Conservation (phyloP, 1,140 invertebrate species). For the Physella acuta region DNA sequence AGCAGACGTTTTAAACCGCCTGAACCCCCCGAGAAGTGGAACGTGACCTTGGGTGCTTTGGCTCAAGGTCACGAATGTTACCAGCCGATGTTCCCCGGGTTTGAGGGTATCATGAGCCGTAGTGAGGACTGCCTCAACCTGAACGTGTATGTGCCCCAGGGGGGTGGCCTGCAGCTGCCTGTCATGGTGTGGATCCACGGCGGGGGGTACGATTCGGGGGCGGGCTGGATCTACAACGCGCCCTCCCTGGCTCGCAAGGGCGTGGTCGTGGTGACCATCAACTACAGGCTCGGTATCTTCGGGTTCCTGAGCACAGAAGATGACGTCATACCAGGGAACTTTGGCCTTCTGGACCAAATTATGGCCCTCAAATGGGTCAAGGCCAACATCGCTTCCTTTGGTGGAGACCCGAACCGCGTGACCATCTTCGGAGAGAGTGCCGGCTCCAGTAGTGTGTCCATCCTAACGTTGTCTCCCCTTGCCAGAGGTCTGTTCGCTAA, state of each 20-base stretch:
- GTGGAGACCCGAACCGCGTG: slow-evolving; percentile 63
- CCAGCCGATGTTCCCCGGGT: not conserved
- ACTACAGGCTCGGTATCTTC: slow-evolving; percentile 53
- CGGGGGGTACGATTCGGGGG: slow-evolving; percentile 14
- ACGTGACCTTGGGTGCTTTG: not conserved
- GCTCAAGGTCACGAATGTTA: not conserved
- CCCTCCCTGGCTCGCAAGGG: slow-evolving; percentile 53
- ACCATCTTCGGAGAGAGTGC: slow-evolving; percentile 33
- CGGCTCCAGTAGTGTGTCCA: slow-evolving; percentile 29
- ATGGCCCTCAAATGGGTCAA: slow-evolving; percentile 52
- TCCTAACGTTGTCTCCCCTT: slow-evolving; percentile 11
- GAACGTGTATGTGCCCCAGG: slow-evolving; percentile 77
- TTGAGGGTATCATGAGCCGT: not conserved
- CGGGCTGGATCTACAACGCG: slow-evolving; percentile 53
- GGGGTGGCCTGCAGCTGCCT: slow-evolving; percentile 37
- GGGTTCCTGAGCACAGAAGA: slow-evolving; percentile 48
- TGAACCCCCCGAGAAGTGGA: not conserved
- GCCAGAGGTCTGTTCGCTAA: slow-evolving; percentile 17
- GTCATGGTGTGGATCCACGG: slow-evolving; percentile 30
- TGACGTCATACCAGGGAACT: slow-evolving; percentile 51
- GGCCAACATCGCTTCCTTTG: slow-evolving; percentile 63
- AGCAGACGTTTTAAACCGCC: not conserved
- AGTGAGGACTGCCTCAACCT: slow-evolving; percentile 91
- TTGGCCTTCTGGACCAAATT: slow-evolving; percentile 56
- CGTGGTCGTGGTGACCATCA: slow-evolving; percentile 55